Conservation (phyloP, 2,797 vertebrate genomes). For the Rhyacichthys aspro region DNA sequence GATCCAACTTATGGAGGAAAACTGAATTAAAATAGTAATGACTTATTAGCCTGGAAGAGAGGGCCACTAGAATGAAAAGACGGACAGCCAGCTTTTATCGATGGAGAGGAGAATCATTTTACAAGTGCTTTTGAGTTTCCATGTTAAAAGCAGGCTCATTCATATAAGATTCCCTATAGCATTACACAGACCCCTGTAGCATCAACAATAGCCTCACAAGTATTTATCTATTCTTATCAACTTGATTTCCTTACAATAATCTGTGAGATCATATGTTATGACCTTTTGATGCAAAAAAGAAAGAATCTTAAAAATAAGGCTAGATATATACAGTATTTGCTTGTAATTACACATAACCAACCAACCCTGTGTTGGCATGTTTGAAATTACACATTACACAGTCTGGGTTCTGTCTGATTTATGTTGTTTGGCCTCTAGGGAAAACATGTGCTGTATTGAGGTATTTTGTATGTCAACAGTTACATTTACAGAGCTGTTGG, state of each 20-base stretch:
- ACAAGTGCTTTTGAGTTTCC: constrained; percentile 31
- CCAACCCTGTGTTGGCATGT: too few species aligned
- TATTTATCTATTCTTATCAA: constrained; percentile 12
- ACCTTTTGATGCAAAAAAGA: background rate
- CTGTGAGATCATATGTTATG: constrained; percentile 18
- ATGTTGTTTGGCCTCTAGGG: too few species aligned
- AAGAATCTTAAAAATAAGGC: too few species aligned
- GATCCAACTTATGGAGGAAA: constrained; percentile 54
- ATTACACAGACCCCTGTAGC: constrained; percentile 26
- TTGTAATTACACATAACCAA: too few species aligned
- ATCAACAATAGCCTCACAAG: constrained; percentile 24
- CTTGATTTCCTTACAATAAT: constrained; percentile 3
- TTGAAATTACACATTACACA: too few species aligned
- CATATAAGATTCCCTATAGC: constrained; percentile 30
- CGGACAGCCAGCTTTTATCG: constrained; percentile 40
- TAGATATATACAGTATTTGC: too few species aligned
- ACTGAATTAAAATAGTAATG: too few species aligned
- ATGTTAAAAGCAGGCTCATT: constrained; percentile 24
- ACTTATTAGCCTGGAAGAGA: constrained; percentile 66
- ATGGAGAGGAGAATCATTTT: constrained; percentile 30
- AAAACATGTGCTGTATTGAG: too few species aligned
- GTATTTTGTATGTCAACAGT: too few species aligned
- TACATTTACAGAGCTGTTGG: too few species aligned
- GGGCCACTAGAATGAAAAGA: constrained; percentile 42
- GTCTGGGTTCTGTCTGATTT: too few species aligned